Evolutionary conservation across 2,888 invertebrate genomes (phyloP).

Genomic region (Camptogramma bilineatum): DNA sequence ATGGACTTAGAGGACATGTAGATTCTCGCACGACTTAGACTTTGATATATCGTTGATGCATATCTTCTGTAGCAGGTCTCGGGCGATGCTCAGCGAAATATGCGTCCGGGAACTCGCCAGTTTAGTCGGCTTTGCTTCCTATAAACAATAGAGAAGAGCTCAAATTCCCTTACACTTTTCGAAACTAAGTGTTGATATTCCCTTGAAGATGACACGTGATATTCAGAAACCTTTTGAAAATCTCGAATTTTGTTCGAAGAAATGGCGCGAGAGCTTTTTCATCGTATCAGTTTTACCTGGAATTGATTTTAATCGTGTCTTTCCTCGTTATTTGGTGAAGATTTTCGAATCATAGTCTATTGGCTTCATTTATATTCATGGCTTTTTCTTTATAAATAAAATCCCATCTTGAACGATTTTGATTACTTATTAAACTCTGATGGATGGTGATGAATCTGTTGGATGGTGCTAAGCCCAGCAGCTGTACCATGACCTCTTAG

Average conservation of each 20-base stretch:
- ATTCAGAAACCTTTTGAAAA: background rate
- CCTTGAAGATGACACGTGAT: background rate
- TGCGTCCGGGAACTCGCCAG: constrained; percentile 93
- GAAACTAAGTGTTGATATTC: constrained; percentile 2
- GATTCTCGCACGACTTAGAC: constrained; percentile 94
- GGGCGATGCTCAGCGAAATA: constrained; percentile 91
- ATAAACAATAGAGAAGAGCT: constrained; percentile 48
- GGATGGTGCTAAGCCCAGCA: no score
- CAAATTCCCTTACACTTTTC: constrained; percentile 29
- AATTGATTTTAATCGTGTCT: constrained; percentile 3
- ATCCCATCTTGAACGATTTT: no score
- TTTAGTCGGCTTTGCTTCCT: constrained; percentile 86
- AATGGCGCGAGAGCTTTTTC: background rate
- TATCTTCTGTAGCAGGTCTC: constrained; percentile 93
- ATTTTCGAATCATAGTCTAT: background rate
- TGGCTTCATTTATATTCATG: background rate
- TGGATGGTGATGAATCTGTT: no score
- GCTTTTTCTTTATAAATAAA: background rate
- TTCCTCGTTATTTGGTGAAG: constrained; percentile 6
- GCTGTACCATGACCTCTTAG: no score
- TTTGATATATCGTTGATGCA: constrained; percentile 94
- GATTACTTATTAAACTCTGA: no score
- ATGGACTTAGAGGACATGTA: constrained; percentile 89
- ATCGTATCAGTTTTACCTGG: constrained; percentile 1
- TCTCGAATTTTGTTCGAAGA: background rate